Percentiles rank a stretch among this genome's conserved stretches.
These are phyloP conservation scores for Pocillopora grandis DNA, from an alignment of 92 coral and sea anemone species.

Conservation along the genomic window DNA sequence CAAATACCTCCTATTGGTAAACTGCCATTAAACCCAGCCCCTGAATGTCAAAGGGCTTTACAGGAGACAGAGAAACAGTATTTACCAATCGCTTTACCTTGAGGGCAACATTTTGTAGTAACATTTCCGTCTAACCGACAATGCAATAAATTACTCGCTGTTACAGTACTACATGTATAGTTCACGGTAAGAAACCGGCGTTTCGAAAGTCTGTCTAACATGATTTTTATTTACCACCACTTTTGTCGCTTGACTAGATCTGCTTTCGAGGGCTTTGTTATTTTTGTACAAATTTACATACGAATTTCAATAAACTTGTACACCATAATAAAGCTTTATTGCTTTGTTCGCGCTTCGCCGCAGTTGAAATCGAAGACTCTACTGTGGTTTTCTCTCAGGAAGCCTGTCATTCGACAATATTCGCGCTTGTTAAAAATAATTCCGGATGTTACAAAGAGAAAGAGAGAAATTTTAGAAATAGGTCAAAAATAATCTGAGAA, in stretches of 20 bases:
- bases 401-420: not conserved
- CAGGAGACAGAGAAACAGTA: constrained; percentile 12
- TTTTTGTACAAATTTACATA: constrained; percentile 14
- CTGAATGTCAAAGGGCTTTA: constrained; percentile 50
- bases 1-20: constrained; percentile 69
- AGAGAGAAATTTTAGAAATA: not conserved
- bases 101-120: constrained; percentile 18
- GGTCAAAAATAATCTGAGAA: not conserved
- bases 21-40: constrained; percentile 53
- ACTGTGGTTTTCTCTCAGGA: constrained; percentile 14
- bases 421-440: not conserved
- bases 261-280: constrained; percentile 16
- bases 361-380: constrained; percentile 22
- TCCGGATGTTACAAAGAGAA: not conserved
- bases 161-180: constrained; percentile 22
- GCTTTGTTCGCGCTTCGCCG: constrained; percentile 10
- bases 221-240: not conserved
- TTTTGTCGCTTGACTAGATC: not conserved
- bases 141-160: not conserved
- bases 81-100: constrained; percentile 24
- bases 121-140: constrained; percentile 11
- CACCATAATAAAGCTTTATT: constrained; percentile 14
- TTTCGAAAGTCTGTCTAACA: not conserved
- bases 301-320: constrained; percentile 22
- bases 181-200: not conserved